Evolutionary conservation across 2,888 invertebrate species (phyloP), one percentile per base, ranked within the genome.

Genomic region (Spialia ferax): DNA sequence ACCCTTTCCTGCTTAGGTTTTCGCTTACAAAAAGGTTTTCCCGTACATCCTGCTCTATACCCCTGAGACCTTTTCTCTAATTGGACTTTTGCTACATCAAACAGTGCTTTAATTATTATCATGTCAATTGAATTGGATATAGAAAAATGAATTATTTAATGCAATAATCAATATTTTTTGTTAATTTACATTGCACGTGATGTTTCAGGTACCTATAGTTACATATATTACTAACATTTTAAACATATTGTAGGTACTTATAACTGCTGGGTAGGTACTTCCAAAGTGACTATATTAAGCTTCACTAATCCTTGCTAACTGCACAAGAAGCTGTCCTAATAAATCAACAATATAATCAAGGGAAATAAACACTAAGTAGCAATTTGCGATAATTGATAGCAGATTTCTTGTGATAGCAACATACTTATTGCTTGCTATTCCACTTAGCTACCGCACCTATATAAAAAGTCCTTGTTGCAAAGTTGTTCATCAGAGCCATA

Each of bases 291-390:
- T 7, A 18, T 45, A 45, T 18, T 15, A 42, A 42, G 15, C 11
- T 10, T 13, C 35, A 42, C 52, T 55, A 61, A 67, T 45, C 45
- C 54, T 57, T 48, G 5, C 20, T 23, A 29, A 32, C 32, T 11
- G 26, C 59, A 38, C 42, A 60, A 66, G 60, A 66, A 66, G 66
- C 35, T 54, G 66, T 60, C 60, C 60, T 55, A 66, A 66, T 66
- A 66, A 66, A 66, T 66, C 66, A 66, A 66, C 66, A 66, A 66
- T 66, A 66, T 66, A 61, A 66, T 66, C 60, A 54, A 66, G 66
- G 66, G 60, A 61, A 66, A 66, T 66, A 66, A 66, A 66, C 66
- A 61, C 45, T 67, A 61, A 61, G 60, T 66, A 66, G 66, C 66
- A 66, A 66, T 67, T 67, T 67, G 55, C 66, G 66, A 66, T 67